phyloP scores from a whole-genome alignment of 2,113 vertebrate species.

The Carlito syrichta region DNA sequence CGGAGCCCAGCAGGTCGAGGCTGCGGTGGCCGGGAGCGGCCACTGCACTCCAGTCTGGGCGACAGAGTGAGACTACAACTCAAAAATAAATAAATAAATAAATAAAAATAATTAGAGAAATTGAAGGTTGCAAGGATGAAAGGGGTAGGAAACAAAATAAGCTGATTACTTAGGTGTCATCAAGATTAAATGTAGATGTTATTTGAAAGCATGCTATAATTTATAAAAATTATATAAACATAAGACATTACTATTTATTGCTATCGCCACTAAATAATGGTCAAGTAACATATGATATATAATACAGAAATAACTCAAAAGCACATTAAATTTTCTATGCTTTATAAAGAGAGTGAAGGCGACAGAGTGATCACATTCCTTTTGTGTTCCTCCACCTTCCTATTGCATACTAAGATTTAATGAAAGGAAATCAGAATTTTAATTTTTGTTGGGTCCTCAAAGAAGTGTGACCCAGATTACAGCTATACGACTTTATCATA shows the following conservation, averaged over 20 bases:
- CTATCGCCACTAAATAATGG: accelerated
- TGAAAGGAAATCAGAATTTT: accelerated
- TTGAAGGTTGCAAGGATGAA: background rate
- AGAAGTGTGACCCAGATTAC: accelerated
- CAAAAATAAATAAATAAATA: too few relatives aligned
- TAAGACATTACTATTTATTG: accelerated
- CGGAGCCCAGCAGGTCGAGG: too few relatives aligned
- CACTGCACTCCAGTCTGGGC: too few relatives aligned
- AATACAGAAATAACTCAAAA: background rate
- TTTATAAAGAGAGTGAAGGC: background rate
- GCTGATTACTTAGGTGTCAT: accelerated
- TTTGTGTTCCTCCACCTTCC: background rate
- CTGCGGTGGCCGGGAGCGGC: too few relatives aligned
- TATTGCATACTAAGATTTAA: too few relatives aligned
- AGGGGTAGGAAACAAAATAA: background rate
- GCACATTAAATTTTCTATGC: accelerated
- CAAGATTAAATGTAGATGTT: background rate
- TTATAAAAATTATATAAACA: background rate
- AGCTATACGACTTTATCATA: accelerated
- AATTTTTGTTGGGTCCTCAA: accelerated
- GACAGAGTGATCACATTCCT: accelerated
- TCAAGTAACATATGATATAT: accelerated
- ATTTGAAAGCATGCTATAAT: background rate
- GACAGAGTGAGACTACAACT: too few relatives aligned
- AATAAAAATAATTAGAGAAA: too few relatives aligned